Percentiles rank a stretch among this genome's conserved stretches.
Conservation (phyloP, 2,113 vertebrate species). For the Ivindomyrus marchei region DNA sequence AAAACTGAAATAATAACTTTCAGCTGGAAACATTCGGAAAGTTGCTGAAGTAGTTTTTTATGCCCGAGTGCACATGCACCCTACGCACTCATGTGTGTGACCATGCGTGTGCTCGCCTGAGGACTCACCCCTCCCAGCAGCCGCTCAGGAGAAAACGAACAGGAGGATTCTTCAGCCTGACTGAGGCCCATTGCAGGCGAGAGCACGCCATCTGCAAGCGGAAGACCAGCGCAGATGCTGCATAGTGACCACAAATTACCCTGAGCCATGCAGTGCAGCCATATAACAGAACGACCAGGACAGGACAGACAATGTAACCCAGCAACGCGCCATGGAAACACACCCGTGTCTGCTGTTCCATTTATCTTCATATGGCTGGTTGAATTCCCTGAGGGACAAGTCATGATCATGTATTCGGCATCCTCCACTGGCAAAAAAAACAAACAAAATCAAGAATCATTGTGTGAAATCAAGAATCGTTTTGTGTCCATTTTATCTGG, state of each 20-base stretch:
- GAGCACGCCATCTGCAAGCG: not conserved
- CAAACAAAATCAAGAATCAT: not conserved
- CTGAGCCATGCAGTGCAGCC: not conserved
- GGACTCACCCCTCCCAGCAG: not conserved
- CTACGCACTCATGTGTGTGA: not conserved
- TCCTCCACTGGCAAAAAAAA: not conserved
- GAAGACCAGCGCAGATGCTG: not conserved
- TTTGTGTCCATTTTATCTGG: not conserved
- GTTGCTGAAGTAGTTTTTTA: not conserved
- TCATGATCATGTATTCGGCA: conserved; percentile 10
- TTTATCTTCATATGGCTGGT: not conserved
- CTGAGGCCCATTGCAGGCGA: not conserved
- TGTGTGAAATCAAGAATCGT: not conserved
- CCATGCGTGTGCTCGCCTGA: not conserved
- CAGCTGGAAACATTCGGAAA: not conserved
- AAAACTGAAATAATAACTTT: not conserved
- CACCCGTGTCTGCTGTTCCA: not conserved
- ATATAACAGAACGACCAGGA: not conserved
- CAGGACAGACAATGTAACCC: not conserved
- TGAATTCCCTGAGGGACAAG: not conserved
- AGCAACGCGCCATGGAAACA: not conserved
- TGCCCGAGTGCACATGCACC: not conserved
- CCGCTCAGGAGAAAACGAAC: not conserved
- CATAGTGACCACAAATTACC: not conserved
- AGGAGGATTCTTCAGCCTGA: not conserved